Conservation (phyloP, 2,797 vertebrate genomes). For the Valencia hispanica region DNA sequence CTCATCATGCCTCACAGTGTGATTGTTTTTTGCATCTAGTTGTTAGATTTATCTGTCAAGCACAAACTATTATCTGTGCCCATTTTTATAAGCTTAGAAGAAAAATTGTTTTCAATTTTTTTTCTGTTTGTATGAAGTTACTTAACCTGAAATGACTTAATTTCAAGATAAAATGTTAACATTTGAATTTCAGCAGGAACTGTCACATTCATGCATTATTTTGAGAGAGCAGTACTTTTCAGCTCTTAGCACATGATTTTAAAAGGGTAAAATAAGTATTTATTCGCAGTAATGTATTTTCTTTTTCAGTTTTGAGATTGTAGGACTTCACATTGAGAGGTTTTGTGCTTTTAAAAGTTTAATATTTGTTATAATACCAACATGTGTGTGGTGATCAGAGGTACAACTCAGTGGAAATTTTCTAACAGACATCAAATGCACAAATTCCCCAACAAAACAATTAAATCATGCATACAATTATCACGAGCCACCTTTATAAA, state of each 20-base stretch:
- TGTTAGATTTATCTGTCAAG: conserved; percentile 34
- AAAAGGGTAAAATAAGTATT: conserved; percentile 13
- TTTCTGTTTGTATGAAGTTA: conserved; percentile 17
- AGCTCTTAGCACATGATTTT: neutral
- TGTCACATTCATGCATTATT: conserved; percentile 12
- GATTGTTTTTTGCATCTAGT: conserved; percentile 50
- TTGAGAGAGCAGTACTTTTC: conserved; percentile 32
- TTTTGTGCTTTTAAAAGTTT: neutral
- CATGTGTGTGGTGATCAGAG: neutral
- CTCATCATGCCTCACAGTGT: conserved; percentile 59
- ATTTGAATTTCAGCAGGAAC: conserved; percentile 26
- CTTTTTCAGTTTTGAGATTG: neutral
- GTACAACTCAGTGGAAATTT: neutral
- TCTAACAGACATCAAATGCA: neutral
- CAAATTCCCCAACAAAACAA: conserved; percentile 8
- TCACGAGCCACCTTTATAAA: conserved; percentile 1
- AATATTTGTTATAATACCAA: conserved; percentile 20
- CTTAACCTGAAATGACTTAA: conserved; percentile 42
- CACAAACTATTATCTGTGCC: conserved; percentile 37
- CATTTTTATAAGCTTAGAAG: conserved; percentile 31
- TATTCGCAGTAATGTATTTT: neutral
- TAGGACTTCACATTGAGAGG: conserved; percentile 13
- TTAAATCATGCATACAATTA: conserved; percentile 6
- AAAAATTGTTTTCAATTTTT: conserved; percentile 29
- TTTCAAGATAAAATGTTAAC: conserved; percentile 19